A percentile compares a stretch with the other conserved stretches of the same genome.
These are phyloP conservation scores for Verasper variegatus DNA, from an alignment of 2,113 vertebrate genomes.

Conservation along the genomic window DNA sequence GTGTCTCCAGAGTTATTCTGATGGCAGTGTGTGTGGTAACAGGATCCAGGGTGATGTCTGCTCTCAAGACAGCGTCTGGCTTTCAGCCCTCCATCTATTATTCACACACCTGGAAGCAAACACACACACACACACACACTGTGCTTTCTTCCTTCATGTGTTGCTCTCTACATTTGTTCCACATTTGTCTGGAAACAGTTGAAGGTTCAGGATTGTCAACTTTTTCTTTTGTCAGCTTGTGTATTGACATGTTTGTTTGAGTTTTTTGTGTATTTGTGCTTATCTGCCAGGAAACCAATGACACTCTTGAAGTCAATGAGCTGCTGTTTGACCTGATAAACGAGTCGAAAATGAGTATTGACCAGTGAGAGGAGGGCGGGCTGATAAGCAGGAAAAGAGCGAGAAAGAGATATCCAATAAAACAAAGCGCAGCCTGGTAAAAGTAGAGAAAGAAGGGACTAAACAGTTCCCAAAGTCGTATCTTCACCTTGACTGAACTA, in stretches of 20 bases:
- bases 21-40: conserved; percentile 75
- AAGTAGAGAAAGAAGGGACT: neutral
- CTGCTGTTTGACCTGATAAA: conserved; percentile 62
- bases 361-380: conserved; percentile 39
- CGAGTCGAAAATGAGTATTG: conserved; percentile 62
- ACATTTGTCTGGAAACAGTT: conserved; percentile 5
- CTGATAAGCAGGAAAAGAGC: conserved; percentile 39
- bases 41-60: conserved; percentile 72
- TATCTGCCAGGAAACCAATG: conserved; percentile 38
- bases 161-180: neutral
- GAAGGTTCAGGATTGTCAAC: conserved; percentile 14
- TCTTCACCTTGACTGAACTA: conserved; percentile 49
- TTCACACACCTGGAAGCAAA: conserved; percentile 74
- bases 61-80: conserved; percentile 76
- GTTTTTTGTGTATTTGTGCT: conserved; percentile 27
- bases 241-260: neutral
- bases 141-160: neutral
- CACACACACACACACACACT: conserved; percentile 31
- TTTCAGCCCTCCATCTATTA: conserved; percentile 79
- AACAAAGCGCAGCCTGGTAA: conserved; percentile 28
- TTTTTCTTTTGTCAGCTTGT: neutral
- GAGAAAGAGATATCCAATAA: conserved; percentile 24
- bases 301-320: conserved; percentile 56
- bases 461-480: conserved; percentile 49
- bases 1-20: conserved; percentile 68